Percentiles rank a stretch among this genome's conserved stretches.
These are phyloP conservation scores for Vulpes lagopus DNA, from an alignment of 2,113 vertebrate genomes.

Conservation along the genomic window DNA sequence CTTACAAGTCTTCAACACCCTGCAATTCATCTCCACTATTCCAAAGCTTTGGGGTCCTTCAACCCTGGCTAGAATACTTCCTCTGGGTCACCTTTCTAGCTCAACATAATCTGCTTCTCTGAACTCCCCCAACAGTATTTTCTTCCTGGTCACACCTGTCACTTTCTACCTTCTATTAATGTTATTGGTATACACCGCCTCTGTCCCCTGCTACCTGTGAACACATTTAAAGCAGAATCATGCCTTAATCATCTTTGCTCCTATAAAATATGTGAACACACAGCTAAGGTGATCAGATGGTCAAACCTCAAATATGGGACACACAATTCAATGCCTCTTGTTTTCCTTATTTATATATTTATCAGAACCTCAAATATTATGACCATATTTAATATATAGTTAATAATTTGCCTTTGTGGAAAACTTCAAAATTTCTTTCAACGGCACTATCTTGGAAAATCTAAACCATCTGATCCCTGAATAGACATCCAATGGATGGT, in stretches of 20 bases:
- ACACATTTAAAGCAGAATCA: neutral
- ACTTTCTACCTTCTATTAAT: neutral
- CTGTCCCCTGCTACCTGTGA: neutral
- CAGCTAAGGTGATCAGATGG: neutral
- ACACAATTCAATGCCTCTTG: accelerated
- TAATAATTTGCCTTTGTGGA: neutral
- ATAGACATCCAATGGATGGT: neutral
- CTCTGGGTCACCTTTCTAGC: neutral
- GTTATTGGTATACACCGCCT: accelerated
- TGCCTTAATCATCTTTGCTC: neutral
- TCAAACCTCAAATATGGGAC: neutral
- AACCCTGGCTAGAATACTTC: neutral
- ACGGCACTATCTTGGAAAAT: neutral
- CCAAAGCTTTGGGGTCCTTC: neutral
- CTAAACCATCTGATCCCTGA: neutral
- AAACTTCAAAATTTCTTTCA: constrained; percentile 43
- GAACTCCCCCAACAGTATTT: neutral
- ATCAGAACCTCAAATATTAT: neutral
- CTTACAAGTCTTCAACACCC: neutral
- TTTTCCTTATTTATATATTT: neutral
- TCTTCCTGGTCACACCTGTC: neutral
- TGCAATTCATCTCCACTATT: neutral
- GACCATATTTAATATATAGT: neutral
- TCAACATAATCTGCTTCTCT: neutral
- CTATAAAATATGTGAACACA: neutral